Evolutionary conservation across 2,797 vertebrate species (phyloP), one percentile per base, ranked within the genome.

Genomic region (Melanotaenia maccullochi): DNA sequence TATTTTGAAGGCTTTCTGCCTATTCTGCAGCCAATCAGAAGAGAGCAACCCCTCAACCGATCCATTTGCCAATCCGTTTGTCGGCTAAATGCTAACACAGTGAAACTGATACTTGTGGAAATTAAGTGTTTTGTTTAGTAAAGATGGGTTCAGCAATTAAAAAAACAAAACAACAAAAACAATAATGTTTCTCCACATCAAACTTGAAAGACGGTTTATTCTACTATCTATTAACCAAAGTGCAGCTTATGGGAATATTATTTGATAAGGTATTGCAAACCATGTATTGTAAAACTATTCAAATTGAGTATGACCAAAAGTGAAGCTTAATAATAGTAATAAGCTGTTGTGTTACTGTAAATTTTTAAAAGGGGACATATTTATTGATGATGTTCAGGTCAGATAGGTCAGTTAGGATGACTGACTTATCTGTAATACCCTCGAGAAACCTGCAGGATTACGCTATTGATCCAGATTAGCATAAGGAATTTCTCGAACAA

Each of bases 361-460:
- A 65, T 57, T 1, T 54, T 72, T 68, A 18, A 33, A 72, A 64
- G 11, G 16, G 42, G 22, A 20, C 16, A 42, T 60, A 74, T 70
- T 62, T 55, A 68, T 38, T 16, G 9, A 63, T 4, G 36, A 71
- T 60, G 33, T 18, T 11, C 25, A n/a, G 63, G 52, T 72, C 62
- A 38, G 35, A 42, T 62, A 68, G 42, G 52, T 70, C 38, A 73
- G 18, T 20, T 51, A 22, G 75, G 42, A 9, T 42, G 11, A 68
- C 25, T 18, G 22, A 40, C 35, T 64, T 30, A 32, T 62, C 35
- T 59, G 60, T 80, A 58, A 70, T 20, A 47, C 33, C 55, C 32
- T 52, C 32, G 25, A 69, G 52, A 68, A 59, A 59, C 30, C 8
- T n/a, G 25, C 58, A 54, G 68, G 57, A 71, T 76, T 74, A 78